A percentile compares a stretch with the other conserved stretches of the same genome.
These are phyloP conservation scores for Panagrolaimus sp. DNA, from an alignment of 1,140 invertebrate species.

Conservation along the genomic window DNA sequence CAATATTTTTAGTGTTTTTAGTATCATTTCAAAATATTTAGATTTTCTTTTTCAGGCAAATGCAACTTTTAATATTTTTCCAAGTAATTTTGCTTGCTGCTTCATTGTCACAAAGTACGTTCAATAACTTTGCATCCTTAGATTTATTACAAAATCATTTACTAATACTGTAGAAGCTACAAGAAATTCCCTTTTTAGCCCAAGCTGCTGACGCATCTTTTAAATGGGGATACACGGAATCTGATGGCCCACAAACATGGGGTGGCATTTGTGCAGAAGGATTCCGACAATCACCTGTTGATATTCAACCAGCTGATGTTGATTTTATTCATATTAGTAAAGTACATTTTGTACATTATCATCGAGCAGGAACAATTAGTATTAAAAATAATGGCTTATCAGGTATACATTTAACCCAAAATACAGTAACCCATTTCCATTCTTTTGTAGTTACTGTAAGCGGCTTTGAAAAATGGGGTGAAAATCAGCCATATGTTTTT, in stretches of 20 bases:
- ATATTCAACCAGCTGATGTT: slow-evolving; percentile 51
- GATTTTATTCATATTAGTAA: slow-evolving; percentile 43
- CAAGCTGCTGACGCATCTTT: neutral
- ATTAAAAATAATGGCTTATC: slow-evolving; percentile 50
- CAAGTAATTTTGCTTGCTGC: too few relatives aligned
- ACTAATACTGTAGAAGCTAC: too few relatives aligned
- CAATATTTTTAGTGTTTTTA: too few relatives aligned
- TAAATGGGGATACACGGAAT: slow-evolving; percentile 43
- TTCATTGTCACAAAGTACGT: too few relatives aligned
- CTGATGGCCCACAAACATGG: slow-evolving; percentile 46
- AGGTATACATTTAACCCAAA: slow-evolving; percentile 31
- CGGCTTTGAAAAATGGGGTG: slow-evolving; percentile 52
- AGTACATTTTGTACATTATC: slow-evolving; percentile 52
- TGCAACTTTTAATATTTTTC: too few relatives aligned
- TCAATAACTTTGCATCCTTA: too few relatives aligned
- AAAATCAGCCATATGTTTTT: slow-evolving; percentile 50
- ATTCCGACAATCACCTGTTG: slow-evolving; percentile 51
- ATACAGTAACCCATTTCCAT: neutral
- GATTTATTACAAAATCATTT: too few relatives aligned
- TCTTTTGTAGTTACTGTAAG: slow-evolving; percentile 44
- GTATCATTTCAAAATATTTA: too few relatives aligned
- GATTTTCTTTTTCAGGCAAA: too few relatives aligned
- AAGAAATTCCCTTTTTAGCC: too few relatives aligned
- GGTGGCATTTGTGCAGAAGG: slow-evolving; percentile 39
- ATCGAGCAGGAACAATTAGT: slow-evolving; percentile 40